Conservation (phyloP, 2,888 invertebrate species). For the Lissocephala sabroskyi region DNA sequence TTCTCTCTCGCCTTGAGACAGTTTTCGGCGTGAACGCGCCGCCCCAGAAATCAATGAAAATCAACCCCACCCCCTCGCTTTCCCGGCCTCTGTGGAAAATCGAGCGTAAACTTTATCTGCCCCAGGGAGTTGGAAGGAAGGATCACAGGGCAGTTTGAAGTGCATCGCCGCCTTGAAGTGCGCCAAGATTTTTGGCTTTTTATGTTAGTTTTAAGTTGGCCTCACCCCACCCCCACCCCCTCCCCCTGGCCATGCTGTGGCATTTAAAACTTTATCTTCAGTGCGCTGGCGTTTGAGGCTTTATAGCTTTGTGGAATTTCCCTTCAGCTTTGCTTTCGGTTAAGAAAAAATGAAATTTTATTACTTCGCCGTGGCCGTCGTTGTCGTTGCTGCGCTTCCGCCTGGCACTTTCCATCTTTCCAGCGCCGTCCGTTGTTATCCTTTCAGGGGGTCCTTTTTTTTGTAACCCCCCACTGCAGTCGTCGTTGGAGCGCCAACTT, state of each 20-base stretch:
- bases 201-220: slow-evolving; percentile 55
- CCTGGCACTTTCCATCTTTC: too few species aligned
- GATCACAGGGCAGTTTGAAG: too few species aligned
- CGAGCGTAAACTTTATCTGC: slow-evolving; percentile 47
- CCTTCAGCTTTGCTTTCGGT: slow-evolving; percentile 37
- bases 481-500: slow-evolving; percentile 1
- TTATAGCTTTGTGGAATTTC: slow-evolving; percentile 29
- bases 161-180: slow-evolving; percentile 24
- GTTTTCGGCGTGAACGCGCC: slow-evolving; percentile 22
- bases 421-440: too few species aligned
- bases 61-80: slow-evolving; percentile 7
- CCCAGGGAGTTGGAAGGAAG: too few species aligned
- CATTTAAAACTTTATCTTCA: slow-evolving; percentile 60
- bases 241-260: slow-evolving; percentile 22
- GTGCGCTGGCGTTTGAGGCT: slow-evolving; percentile 29
- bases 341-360: slow-evolving; percentile 64
- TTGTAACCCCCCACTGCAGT: background rate
- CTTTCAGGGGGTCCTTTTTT: background rate
- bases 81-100: slow-evolving; percentile 28
- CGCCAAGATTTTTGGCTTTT: slow-evolving; percentile 44
- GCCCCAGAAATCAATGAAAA: slow-evolving; percentile 32
- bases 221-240: background rate
- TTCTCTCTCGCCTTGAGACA: slow-evolving; percentile 46
- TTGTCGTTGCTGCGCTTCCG: background rate
- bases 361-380: slow-evolving; percentile 44